These are phyloP conservation scores for Opisthocomus hoazin DNA, from an alignment of 2,113 vertebrate species.

Conservation along the genomic window DNA sequence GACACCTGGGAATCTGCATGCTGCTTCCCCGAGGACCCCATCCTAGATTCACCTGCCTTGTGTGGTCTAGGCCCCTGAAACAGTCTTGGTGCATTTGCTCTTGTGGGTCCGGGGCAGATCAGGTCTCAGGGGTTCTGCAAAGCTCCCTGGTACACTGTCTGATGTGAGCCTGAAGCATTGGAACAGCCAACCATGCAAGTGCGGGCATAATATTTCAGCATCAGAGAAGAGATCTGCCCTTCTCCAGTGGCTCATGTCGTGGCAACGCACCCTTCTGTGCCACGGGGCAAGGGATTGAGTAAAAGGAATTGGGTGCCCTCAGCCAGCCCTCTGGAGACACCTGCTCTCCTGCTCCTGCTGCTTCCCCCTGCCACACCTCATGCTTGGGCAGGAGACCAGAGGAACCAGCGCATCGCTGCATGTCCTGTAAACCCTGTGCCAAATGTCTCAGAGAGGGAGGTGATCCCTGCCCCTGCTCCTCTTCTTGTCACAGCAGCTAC, in stretches of 20 bases:
- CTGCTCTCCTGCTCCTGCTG: rapidly evolving
- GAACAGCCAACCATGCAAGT: not conserved
- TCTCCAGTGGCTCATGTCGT: not conserved
- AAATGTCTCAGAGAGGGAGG: not conserved
- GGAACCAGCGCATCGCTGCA: not conserved
- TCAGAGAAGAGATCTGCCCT: not conserved
- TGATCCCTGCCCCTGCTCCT: not conserved
- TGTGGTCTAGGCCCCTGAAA: not conserved
- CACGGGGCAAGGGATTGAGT: not conserved
- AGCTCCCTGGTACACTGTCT: not conserved
- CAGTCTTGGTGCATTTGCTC: not conserved
- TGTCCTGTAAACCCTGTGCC: not conserved
- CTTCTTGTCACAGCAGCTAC: not conserved
- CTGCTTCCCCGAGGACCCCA: not conserved
- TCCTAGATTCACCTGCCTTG: not conserved
- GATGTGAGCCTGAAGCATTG: not conserved
- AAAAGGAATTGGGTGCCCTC: not conserved
- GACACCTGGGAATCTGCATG: not conserved
- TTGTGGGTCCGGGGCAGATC: not conserved
- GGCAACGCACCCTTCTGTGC: not conserved
- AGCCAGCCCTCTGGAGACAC: not conserved
- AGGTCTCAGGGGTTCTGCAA: not conserved
- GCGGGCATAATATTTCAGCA: not conserved
- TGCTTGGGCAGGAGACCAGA: not conserved
- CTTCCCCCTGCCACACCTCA: too few relatives aligned